Evolutionary conservation across 2,113 vertebrate species (phyloP), one percentile per base, ranked within the genome.

Genomic region (Grammomys surdaster): DNA sequence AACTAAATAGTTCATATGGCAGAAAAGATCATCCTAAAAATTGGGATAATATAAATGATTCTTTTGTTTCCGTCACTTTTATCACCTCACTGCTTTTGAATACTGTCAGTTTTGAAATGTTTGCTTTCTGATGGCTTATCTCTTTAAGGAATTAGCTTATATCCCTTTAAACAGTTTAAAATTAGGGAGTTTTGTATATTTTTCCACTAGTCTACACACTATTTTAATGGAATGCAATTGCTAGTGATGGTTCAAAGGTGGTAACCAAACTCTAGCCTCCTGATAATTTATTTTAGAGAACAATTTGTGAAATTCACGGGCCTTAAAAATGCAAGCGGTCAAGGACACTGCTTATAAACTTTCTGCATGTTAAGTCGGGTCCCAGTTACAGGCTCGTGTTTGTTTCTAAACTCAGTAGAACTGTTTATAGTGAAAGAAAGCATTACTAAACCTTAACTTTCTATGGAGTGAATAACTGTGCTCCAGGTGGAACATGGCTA

Each of bases 311-410:
- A 91, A 43, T 95, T 95, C 81, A 84, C 28, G 89, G 63, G 20
- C 76, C 77, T 92, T 96, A 96, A 96, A 94, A 94, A 92, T 75
- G 86, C 90, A 96, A 93, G 84, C 70, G 87, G 36, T 46, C 73
- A 84, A 65, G 54, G 76, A 63, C 2, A 0, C 10, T 81, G 6
- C 33, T 92, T 46, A 91, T 89, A 84, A 14, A 51, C 36, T 89
- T 92, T 82, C 48, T 75, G 60, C 5, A 77, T 78, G 56, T 92
- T 43, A 43, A 80, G n/a, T 24, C 56, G 67, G 75, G 78, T 87
- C 78, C 87, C 63, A 51, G 33, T 89, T 73, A 43, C 22, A 43
- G 48, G 82, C 77, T 76, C 56, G 58, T 76, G 43, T 85, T 82
- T 22, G 0, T 89, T 95, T 84, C 65, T 67, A 89, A 40, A 86